phyloP scores from a whole-genome alignment of 2,113 vertebrate genomes.

The Sinosuthora webbiana region DNA sequence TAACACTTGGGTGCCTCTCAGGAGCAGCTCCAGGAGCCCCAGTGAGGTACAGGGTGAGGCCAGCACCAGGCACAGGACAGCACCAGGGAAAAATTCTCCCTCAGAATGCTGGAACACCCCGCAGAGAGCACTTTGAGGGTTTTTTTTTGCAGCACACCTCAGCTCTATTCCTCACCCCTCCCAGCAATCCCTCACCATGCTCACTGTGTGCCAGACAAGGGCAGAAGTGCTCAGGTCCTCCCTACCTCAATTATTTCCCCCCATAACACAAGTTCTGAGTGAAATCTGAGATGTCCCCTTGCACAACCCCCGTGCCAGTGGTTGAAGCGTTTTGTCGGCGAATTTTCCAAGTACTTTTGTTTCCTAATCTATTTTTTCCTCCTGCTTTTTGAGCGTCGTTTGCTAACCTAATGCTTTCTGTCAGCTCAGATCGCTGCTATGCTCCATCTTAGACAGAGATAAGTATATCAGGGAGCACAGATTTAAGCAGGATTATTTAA shows the following conservation, averaged over 20 bases:
- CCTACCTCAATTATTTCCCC: not conserved
- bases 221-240: not conserved
- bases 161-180: not conserved
- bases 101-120: not conserved
- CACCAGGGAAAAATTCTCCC: too few relatives aligned
- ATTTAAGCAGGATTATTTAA: not conserved
- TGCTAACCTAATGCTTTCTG: not conserved
- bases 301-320: not conserved
- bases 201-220: not conserved
- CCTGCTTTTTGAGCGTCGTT: not conserved
- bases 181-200: not conserved
- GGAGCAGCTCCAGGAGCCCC: not conserved
- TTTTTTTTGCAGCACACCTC: not conserved
- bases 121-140: not conserved
- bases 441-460: not conserved
- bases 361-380: not conserved
- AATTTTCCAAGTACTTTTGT: not conserved
- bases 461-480: not conserved
- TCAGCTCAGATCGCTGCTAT: not conserved
- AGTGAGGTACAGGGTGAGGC: not conserved
- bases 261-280: not conserved
- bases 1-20: not conserved
- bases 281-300: not conserved
- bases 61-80: not conserved
- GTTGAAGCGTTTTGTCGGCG: not conserved